Conservation (phyloP, 1,140 invertebrate species). For the Ceratosolen solmsi region DNA sequence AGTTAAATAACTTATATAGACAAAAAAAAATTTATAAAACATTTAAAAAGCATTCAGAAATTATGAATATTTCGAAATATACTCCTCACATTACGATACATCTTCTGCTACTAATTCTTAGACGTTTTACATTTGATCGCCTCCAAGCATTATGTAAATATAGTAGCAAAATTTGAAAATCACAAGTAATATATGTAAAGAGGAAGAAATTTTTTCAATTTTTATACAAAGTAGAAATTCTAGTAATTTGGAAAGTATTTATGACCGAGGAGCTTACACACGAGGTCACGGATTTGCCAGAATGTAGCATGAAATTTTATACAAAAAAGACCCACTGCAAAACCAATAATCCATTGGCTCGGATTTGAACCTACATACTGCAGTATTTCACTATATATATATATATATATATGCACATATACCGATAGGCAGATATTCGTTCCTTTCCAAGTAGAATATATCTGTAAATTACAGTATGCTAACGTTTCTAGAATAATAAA, state of each 20-base stretch:
- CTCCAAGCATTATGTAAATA: neutral
- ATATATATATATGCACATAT: neutral
- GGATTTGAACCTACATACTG: neutral
- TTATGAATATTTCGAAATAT: neutral
- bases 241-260: conserved; percentile 2
- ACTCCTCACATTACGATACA: neutral
- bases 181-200: neutral
- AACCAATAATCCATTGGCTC: neutral
- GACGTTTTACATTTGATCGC: neutral
- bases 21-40: neutral
- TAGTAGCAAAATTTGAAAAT: neutral
- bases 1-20: neutral
- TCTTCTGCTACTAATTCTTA: neutral
- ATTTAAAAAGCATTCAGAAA: neutral
- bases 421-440: neutral
- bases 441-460: neutral
- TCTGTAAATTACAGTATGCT: neutral
- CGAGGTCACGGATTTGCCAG: neutral
- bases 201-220: neutral
- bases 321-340: neutral
- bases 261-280: neutral
- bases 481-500: no score
- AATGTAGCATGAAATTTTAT: neutral
- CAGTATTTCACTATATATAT: neutral
- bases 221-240: neutral